These are phyloP conservation scores for Sorex fumeus DNA, from an alignment of 2,113 vertebrate genomes.

Conservation along the genomic window DNA sequence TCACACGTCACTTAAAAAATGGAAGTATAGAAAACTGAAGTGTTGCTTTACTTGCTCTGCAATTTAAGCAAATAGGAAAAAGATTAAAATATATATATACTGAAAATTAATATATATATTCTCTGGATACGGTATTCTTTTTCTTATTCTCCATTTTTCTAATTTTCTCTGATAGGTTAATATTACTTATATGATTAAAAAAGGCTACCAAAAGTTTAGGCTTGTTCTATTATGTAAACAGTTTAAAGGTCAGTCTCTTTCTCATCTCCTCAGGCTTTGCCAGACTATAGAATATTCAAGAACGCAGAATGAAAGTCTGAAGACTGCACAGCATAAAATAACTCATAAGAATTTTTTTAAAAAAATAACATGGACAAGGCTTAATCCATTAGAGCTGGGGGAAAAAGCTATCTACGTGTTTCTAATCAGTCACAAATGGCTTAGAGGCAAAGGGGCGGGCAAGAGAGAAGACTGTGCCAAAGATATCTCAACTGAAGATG, in stretches of 20 bases:
- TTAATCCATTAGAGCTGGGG: conserved; percentile 53
- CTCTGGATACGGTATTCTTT: not conserved
- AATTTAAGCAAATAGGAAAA: not conserved
- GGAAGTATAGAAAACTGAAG: conserved; percentile 2
- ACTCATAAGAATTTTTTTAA: conserved; percentile 15
- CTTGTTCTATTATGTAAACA: conserved; percentile 50
- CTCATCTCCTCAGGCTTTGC: conserved; percentile 29
- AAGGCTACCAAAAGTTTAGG: conserved; percentile 35
- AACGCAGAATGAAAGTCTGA: conserved; percentile 14
- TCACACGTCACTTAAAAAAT: not conserved
- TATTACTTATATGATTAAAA: conserved; percentile 33
- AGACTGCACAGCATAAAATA: conserved; percentile 30
- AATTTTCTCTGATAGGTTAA: conserved; percentile 9
- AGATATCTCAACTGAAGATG: not conserved
- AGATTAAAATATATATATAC: not conserved
- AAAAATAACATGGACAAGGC: conserved; percentile 13
- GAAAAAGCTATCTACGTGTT: not conserved
- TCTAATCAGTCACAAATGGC: conserved; percentile 49
- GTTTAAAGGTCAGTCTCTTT: not conserved
- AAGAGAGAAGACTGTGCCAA: conserved; percentile 11
- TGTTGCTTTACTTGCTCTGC: not conserved
- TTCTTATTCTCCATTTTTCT: conserved; percentile 30
- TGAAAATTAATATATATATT: not conserved
- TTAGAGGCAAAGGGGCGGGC: conserved; percentile 40
- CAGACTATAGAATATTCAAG: conserved; percentile 28